These are phyloP conservation scores for Gavia stellata DNA, from an alignment of 2,113 vertebrate species.

Conservation along the genomic window DNA sequence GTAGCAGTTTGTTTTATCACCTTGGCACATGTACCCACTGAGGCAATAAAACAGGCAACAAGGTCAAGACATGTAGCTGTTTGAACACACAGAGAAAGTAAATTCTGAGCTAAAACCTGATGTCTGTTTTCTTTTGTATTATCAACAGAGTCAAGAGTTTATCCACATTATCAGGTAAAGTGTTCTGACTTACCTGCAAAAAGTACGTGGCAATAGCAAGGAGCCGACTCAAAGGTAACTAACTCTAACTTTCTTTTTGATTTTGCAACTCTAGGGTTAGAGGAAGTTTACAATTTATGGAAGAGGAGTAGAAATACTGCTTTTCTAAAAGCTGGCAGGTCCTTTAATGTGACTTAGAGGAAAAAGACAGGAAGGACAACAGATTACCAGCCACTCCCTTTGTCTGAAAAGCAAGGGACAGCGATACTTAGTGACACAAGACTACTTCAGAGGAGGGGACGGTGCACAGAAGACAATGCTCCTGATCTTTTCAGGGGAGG, in stretches of 20 bases:
- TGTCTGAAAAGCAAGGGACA: not conserved
- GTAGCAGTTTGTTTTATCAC: constrained; percentile 56
- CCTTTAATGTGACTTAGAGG: not conserved
- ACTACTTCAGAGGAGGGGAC: not conserved
- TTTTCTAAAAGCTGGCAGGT: not conserved
- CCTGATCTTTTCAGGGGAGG: not conserved
- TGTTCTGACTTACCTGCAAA: not conserved
- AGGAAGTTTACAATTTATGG: not conserved
- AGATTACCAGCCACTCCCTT: not conserved
- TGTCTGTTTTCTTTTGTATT: not conserved
- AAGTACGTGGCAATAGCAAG: not conserved
- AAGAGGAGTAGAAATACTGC: not conserved
- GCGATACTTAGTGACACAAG: not conserved
- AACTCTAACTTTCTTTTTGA: not conserved
- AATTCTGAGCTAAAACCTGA: not conserved
- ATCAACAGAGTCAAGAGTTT: not conserved
- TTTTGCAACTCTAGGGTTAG: not conserved
- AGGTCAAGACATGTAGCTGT: constrained; percentile 18
- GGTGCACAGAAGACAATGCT: not conserved
- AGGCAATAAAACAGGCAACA: constrained; percentile 27
- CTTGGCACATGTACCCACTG: not conserved
- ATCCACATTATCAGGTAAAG: not conserved
- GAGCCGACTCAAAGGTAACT: not conserved
- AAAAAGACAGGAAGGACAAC: not conserved
- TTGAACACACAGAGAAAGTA: constrained; percentile 13